Evolutionary conservation across 2,888 invertebrate genomes (phyloP).

Genomic region (Galeruca laticollis): DNA sequence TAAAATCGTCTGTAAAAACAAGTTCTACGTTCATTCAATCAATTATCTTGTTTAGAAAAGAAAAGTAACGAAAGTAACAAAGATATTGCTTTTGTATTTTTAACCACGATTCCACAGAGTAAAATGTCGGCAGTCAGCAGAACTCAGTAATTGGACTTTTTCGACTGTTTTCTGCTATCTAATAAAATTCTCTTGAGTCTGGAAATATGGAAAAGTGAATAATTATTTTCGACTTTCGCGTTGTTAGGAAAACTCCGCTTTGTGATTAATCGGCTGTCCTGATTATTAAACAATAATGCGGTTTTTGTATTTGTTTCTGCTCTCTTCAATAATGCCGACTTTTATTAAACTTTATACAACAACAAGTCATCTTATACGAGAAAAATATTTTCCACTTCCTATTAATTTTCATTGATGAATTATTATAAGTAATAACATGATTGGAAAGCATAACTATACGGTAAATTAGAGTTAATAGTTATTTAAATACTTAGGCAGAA

Average conservation of each 20-base stretch:
- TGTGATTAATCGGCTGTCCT: slow-evolving; percentile 24
- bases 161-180: slow-evolving; percentile 25
- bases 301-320: background rate
- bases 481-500: too few species aligned
- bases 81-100: slow-evolving; percentile 32
- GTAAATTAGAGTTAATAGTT: too few species aligned
- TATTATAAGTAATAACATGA: too few species aligned
- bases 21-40: slow-evolving; percentile 24
- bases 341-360: too few species aligned
- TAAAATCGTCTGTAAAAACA: background rate
- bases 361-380: too few species aligned
- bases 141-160: slow-evolving; percentile 35
- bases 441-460: too few species aligned
- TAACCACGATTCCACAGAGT: slow-evolving; percentile 25
- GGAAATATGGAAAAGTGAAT: slow-evolving; percentile 30
- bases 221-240: slow-evolving; percentile 30
- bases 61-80: slow-evolving; percentile 25
- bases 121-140: slow-evolving; percentile 35
- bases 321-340: background rate
- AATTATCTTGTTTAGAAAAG: slow-evolving; percentile 16
- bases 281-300: slow-evolving; percentile 18
- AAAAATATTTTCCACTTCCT: too few species aligned
- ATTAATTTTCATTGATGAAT: too few species aligned
- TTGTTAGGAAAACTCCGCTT: slow-evolving; percentile 15
- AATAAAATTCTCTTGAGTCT: slow-evolving; percentile 33